Percentiles rank a stretch among this genome's conserved stretches.
phyloP scores from a whole-genome alignment of 1,140 invertebrate species.

The Drosophila leontia region DNA sequence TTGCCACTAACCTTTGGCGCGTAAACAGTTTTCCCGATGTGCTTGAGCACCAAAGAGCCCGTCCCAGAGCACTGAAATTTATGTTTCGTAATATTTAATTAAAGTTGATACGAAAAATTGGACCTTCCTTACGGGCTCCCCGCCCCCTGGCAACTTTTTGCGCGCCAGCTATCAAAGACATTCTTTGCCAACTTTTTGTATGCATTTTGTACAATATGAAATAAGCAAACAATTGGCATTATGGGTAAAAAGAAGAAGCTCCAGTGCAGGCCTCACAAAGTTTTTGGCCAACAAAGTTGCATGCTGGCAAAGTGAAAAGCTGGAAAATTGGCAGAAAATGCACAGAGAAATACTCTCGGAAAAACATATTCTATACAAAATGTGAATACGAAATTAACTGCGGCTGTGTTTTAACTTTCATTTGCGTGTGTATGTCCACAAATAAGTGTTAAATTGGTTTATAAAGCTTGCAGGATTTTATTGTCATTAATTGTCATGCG shows the following conservation, averaged over 20 bases:
- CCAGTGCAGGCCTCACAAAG: constrained; percentile 9
- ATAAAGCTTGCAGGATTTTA: constrained; percentile 5
- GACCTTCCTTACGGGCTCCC: background rate
- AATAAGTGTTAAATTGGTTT: constrained; percentile 9
- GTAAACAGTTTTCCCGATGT: constrained; percentile 51
- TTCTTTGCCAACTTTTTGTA: constrained; percentile 56
- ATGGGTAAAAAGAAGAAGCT: constrained; percentile 34
- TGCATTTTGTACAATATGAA: constrained; percentile 68
- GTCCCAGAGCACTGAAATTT: constrained; percentile 4
- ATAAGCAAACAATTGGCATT: constrained; percentile 75
- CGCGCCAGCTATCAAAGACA: constrained; percentile 67
- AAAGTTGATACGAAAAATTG: constrained; percentile 26
- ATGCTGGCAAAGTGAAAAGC: constrained; percentile 33
- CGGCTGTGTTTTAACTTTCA: background rate
- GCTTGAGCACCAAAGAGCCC: no score
- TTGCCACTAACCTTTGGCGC: constrained; percentile 27
- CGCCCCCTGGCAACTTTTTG: constrained; percentile 52
- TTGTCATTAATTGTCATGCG: constrained; percentile 17
- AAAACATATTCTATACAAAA: constrained; percentile 3
- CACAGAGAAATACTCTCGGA: constrained; percentile 30
- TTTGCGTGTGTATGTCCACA: background rate
- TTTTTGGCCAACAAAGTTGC: constrained; percentile 35
- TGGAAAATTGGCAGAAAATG: constrained; percentile 35
- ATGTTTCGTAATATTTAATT: constrained; percentile 49
- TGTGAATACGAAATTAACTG: constrained; percentile 28